A percentile compares a stretch with the other conserved stretches of the same genome.
phyloP scores from a whole-genome alignment of 2,888 invertebrate species.

The Synergus itoensis region DNA sequence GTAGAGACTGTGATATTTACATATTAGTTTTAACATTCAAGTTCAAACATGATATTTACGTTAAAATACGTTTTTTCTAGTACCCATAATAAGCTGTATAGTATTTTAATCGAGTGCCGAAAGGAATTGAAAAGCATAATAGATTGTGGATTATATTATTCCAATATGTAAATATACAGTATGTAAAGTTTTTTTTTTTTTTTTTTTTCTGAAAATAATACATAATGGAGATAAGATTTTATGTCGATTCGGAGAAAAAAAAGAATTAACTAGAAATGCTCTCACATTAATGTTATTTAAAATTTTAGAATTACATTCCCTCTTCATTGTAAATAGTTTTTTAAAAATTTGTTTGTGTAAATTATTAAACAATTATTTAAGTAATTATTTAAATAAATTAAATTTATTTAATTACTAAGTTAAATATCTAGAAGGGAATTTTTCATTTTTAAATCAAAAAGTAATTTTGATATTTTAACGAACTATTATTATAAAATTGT shows the following conservation, averaged over 20 bases:
- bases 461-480: too few relatives aligned
- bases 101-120: not conserved
- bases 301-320: not conserved
- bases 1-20: slow-evolving; percentile 65
- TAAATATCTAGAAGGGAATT: too few relatives aligned
- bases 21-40: not conserved
- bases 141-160: too few relatives aligned
- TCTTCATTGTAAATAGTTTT: not conserved
- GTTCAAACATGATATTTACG: not conserved
- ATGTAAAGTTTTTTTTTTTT: not conserved
- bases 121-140: not conserved
- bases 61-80: slow-evolving; percentile 46
- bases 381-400: too few relatives aligned
- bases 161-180: too few relatives aligned
- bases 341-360: not conserved
- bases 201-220: not conserved
- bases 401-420: too few relatives aligned
- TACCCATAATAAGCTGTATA: slow-evolving; percentile 46
- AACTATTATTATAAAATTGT: too few relatives aligned
- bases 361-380: not conserved
- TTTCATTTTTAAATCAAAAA: too few relatives aligned
- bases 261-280: not conserved
- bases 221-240: not conserved
- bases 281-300: not conserved
- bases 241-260: not conserved